Conservation (phyloP, 2,888 invertebrate species). For the Silvanus unidentatus region DNA sequence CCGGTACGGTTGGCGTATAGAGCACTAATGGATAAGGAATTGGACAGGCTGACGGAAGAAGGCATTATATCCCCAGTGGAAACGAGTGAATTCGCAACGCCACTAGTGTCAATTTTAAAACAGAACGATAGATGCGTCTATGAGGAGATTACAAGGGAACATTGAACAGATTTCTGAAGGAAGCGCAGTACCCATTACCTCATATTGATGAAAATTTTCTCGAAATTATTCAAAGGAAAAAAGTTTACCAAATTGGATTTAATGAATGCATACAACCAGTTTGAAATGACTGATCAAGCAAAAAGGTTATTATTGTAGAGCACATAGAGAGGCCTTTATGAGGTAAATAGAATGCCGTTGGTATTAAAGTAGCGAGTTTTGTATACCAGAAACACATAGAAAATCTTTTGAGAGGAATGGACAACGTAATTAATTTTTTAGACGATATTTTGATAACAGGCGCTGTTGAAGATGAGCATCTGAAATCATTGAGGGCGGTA, state of each 20-base stretch:
- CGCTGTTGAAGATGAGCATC: too few relatives aligned
- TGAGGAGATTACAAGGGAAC: neutral
- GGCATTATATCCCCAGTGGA: neutral
- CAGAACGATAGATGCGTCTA: neutral
- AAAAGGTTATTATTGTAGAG: neutral
- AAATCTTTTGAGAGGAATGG: too few relatives aligned
- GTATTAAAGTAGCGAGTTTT: too few relatives aligned
- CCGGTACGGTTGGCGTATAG: neutral
- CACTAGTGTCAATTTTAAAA: neutral
- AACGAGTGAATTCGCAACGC: neutral
- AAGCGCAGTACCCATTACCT: neutral
- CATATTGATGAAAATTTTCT: neutral
- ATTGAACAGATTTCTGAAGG: neutral
- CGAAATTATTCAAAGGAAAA: neutral
- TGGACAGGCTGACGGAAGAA: neutral
- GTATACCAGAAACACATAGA: too few relatives aligned
- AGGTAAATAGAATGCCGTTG: too few relatives aligned
- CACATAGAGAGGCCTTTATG: neutral
- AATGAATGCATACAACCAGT: neutral
- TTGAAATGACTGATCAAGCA: neutral
- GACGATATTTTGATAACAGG: too few relatives aligned
- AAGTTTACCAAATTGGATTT: neutral
- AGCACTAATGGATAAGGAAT: neutral
- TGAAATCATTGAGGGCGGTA: too few relatives aligned
- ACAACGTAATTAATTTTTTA: too few relatives aligned